Percentiles rank a stretch among this genome's conserved stretches.
These are phyloP conservation scores for Steinernema feltiae DNA, from an alignment of 1,140 invertebrate genomes.

Conservation along the genomic window DNA sequence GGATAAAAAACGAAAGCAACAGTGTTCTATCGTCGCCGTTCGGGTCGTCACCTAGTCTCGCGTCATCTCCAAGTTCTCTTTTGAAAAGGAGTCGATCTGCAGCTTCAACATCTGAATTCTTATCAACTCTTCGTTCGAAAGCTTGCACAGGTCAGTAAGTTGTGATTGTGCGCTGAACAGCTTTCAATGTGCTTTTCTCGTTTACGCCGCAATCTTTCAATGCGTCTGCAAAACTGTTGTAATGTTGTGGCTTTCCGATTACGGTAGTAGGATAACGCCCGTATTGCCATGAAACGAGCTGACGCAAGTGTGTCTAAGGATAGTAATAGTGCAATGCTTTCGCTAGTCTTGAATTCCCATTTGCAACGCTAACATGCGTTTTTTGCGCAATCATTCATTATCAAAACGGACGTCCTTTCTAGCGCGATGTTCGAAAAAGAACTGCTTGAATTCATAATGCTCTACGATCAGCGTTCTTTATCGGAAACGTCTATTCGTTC, in stretches of 20 bases:
- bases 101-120: background rate
- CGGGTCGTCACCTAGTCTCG: background rate
- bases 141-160: background rate
- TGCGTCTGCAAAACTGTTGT: background rate
- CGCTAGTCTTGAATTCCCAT: too few species aligned
- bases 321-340: too few species aligned
- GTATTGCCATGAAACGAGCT: too few species aligned
- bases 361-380: too few species aligned
- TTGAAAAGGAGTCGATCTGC: background rate
- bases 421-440: too few species aligned
- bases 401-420: too few species aligned
- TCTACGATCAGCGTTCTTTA: too few species aligned
- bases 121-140: background rate
- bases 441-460: too few species aligned
- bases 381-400: too few species aligned
- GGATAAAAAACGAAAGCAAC: conserved; percentile 29
- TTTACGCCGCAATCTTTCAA: background rate
- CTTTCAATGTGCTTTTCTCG: background rate
- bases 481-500: too few species aligned
- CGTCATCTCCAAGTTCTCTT: background rate
- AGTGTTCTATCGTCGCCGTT: background rate
- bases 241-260: background rate
- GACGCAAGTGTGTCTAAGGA: too few species aligned
- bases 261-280: too few species aligned
- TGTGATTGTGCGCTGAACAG: background rate